phyloP scores from a whole-genome alignment of 2,113 vertebrate species.

The Polypterus bichir region DNA sequence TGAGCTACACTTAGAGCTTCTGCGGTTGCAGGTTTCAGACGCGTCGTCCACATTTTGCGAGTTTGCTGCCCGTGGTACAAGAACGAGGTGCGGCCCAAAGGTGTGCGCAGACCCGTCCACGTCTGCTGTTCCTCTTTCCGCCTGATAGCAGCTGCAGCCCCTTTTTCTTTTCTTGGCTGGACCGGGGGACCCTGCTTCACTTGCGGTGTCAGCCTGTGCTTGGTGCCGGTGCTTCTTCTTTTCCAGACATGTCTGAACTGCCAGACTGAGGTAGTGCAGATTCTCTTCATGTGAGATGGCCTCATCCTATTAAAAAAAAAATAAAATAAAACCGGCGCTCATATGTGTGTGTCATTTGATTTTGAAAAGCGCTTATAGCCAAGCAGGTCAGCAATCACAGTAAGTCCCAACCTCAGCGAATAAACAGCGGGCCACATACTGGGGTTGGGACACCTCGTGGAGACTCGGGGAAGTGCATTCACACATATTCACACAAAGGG shows the following conservation, averaged over 20 bases:
- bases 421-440: no score
- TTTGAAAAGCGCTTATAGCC: no score
- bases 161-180: constrained; percentile 31
- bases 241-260: constrained; percentile 45
- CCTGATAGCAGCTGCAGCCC: constrained; percentile 20
- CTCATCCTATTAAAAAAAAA: constrained; percentile 46
- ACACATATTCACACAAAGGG: no score
- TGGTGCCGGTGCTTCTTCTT: constrained; percentile 20
- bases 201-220: neutral
- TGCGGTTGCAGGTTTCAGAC: neutral
- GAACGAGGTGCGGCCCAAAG: constrained; percentile 64
- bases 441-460: no score
- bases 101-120: neutral
- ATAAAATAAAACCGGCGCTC: constrained; percentile 13
- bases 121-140: neutral
- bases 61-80: constrained; percentile 35
- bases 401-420: no score
- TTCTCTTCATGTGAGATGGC: constrained; percentile 67
- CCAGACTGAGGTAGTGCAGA: constrained; percentile 68
- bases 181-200: neutral
- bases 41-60: neutral
- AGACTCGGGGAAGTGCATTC: no score
- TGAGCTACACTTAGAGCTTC: constrained; percentile 2
- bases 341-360: no score
- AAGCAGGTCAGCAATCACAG: no score